These are phyloP conservation scores for Otolemur garnettii DNA, from an alignment of 2,113 vertebrate genomes.

Conservation along the genomic window DNA sequence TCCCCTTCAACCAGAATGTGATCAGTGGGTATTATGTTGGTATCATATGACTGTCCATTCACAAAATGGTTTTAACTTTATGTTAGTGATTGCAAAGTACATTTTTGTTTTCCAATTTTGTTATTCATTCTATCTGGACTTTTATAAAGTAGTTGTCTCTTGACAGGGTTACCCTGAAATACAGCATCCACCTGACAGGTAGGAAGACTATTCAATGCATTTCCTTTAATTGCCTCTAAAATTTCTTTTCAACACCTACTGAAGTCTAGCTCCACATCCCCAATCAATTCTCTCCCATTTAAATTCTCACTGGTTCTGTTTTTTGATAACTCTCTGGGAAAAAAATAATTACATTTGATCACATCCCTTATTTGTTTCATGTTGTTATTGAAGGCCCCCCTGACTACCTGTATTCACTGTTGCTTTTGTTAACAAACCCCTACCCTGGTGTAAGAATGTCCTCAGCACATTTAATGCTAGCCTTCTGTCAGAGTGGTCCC, in stretches of 20 bases:
- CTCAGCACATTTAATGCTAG: neutral
- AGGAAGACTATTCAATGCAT: neutral
- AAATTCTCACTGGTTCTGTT: neutral
- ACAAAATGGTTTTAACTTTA: neutral
- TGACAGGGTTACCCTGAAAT: neutral
- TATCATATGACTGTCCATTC: neutral
- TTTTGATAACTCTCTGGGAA: conserved; percentile 3
- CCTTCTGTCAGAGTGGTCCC: neutral
- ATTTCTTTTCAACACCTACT: conserved; percentile 31
- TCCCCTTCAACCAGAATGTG: neutral
- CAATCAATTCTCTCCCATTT: neutral
- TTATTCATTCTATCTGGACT: neutral
- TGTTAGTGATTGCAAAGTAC: neutral
- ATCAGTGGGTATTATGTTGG: neutral
- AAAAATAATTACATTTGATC: conserved; percentile 56
- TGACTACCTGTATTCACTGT: neutral
- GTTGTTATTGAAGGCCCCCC: conserved; percentile 3
- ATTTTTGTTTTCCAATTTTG: conserved; percentile 3
- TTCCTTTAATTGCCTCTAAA: conserved; percentile 31
- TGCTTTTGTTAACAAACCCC: neutral
- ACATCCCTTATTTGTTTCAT: conserved; percentile 8
- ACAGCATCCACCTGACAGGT: neutral
- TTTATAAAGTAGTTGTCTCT: neutral
- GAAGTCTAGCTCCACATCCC: neutral
- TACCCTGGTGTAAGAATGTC: neutral